Conservation (phyloP, 2,888 invertebrate species). For the Stegana nigrithorax region DNA sequence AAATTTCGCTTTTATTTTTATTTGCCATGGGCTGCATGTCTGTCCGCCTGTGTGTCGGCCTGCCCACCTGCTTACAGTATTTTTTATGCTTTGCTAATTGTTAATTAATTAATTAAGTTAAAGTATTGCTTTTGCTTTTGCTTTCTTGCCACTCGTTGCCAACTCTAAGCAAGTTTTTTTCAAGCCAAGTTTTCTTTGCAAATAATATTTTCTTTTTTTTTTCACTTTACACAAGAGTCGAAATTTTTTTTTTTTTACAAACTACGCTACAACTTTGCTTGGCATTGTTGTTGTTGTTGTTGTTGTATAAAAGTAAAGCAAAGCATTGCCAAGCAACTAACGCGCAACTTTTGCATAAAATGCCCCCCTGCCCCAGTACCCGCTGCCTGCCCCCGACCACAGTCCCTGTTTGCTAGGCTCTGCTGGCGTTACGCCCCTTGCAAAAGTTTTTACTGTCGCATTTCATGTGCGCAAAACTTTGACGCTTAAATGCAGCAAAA, state of each 20-base stretch:
- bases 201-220: not conserved
- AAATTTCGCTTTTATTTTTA: conserved; percentile 1
- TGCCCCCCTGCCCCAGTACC: not conserved
- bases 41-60: no score
- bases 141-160: no score
- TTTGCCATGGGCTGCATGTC: not conserved
- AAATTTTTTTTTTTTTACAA: conserved; percentile 32
- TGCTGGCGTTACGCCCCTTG: not conserved
- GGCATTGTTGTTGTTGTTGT: conserved; percentile 26
- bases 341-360: conserved; percentile 8
- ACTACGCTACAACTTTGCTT: not conserved
- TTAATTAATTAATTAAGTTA: conserved; percentile 53
- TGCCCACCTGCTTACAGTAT: no score
- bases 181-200: no score
- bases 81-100: conserved; percentile 52
- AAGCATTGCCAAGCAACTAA: conserved; percentile 33
- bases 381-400: not conserved
- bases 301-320: conserved; percentile 32
- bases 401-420: not conserved
- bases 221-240: not conserved
- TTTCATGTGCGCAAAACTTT: conserved; percentile 40
- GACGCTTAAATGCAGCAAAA: conserved; percentile 50
- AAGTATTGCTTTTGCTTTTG: conserved; percentile 32
- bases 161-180: no score
- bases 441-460: conserved; percentile 56